phyloP scores from a whole-genome alignment of 2,888 invertebrate species.

The Plusia festucae region DNA sequence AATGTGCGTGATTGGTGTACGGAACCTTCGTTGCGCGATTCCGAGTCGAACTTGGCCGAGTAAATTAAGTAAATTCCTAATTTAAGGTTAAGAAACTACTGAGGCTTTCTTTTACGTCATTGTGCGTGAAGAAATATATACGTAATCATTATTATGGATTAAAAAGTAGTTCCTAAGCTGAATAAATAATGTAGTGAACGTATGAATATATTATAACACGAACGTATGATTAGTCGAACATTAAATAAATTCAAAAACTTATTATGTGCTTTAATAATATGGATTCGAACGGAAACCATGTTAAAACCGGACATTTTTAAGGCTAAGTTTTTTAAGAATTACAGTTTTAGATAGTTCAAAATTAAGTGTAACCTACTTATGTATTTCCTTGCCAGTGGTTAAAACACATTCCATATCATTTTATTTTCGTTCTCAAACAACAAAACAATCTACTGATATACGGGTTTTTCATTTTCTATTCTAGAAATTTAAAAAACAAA shows the following conservation, averaged over 20 bases:
- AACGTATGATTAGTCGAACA: conserved; percentile 19
- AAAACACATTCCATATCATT: too few relatives aligned
- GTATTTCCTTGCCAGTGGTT: too few relatives aligned
- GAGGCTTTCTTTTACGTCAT: not conserved
- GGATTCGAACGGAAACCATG: conserved; percentile 1
- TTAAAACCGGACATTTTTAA: conserved; percentile 1
- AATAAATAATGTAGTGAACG: conserved; percentile 7
- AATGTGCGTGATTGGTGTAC: too few relatives aligned
- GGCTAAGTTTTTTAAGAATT: not conserved
- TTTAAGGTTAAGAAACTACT: conserved; percentile 30
- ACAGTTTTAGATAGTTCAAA: not conserved
- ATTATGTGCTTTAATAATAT: conserved; percentile 19
- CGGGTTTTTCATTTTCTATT: too few relatives aligned
- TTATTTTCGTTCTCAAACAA: too few relatives aligned
- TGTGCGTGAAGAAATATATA: conserved; percentile 11
- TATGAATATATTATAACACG: conserved; percentile 17
- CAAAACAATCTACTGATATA: too few relatives aligned
- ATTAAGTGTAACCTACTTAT: too few relatives aligned
- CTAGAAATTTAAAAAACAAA: too few relatives aligned
- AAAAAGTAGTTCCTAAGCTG: conserved; percentile 25
- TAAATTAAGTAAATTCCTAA: not conserved
- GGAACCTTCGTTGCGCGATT: too few relatives aligned
- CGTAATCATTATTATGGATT: conserved; percentile 16
- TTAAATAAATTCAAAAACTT: conserved; percentile 15
- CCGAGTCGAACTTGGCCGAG: too few relatives aligned